phyloP scores from a whole-genome alignment of 2,113 vertebrate species.

The Australoheros scitulus region DNA sequence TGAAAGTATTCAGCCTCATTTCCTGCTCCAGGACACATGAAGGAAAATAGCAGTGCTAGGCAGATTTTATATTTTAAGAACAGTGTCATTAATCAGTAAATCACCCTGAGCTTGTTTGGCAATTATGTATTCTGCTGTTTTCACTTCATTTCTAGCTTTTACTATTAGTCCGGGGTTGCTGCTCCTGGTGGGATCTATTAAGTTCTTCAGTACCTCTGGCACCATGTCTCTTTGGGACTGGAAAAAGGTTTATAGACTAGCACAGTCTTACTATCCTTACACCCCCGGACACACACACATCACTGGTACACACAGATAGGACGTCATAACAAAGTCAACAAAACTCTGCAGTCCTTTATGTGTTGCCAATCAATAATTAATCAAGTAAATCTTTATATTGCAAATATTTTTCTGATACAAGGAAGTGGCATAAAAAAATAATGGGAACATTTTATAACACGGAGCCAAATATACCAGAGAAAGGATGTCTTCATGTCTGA shows the following conservation, averaged over 20 bases:
- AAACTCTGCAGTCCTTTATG: not conserved
- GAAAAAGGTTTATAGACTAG: not conserved
- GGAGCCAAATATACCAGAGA: constrained; percentile 6
- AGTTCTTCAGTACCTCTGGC: not conserved
- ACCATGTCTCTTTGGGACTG: not conserved
- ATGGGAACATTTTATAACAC: constrained; percentile 6
- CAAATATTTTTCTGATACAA: constrained; percentile 37
- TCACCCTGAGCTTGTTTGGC: not conserved
- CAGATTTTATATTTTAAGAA: not conserved
- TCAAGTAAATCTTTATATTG: constrained; percentile 8
- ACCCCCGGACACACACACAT: constrained; percentile 1
- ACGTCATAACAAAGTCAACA: not conserved
- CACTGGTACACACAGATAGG: not conserved
- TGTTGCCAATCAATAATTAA: constrained; percentile 50
- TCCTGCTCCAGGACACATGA: not conserved
- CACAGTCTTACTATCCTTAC: not conserved
- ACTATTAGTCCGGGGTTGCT: not conserved
- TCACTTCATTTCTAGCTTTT: not conserved
- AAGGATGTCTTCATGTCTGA: not conserved
- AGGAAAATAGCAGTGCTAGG: not conserved
- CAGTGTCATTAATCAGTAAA: constrained; percentile 4
- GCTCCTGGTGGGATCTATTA: not conserved
- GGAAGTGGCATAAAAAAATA: constrained; percentile 34
- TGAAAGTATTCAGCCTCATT: not conserved
- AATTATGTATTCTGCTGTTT: not conserved